These are phyloP conservation scores for Oryzias woworae DNA, from an alignment of 2,113 vertebrate genomes.

Conservation along the genomic window DNA sequence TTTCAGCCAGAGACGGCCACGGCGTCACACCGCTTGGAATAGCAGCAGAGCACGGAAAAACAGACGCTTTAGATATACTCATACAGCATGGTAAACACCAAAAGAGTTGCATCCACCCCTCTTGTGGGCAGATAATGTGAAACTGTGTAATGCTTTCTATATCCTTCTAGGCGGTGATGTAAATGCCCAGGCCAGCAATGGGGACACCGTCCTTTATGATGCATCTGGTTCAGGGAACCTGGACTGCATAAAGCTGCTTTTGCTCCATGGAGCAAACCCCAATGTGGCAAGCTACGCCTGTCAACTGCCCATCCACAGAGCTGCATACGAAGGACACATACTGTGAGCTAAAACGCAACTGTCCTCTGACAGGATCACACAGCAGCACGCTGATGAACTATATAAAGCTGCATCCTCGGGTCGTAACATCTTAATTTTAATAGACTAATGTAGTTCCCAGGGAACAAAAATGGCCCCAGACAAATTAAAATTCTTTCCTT, in stretches of 20 bases:
- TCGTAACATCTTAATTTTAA: constrained; percentile 15
- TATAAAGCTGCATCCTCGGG: not conserved
- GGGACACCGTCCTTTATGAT: constrained; percentile 82
- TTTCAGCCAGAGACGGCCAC: constrained; percentile 74
- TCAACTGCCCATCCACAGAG: constrained; percentile 85
- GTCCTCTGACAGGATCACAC: not conserved
- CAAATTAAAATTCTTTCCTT: constrained; percentile 33
- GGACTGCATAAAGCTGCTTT: constrained; percentile 82
- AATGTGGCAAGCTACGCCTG: constrained; percentile 81
- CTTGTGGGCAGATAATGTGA: not conserved
- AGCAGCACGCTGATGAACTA: not conserved
- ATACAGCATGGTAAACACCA: constrained; percentile 79
- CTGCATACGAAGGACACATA: constrained; percentile 85
- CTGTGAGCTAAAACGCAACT: constrained; percentile 74
- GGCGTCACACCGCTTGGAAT: constrained; percentile 84
- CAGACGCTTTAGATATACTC: constrained; percentile 82
- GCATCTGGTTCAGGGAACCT: constrained; percentile 84
- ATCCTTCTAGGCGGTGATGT: constrained; percentile 81
- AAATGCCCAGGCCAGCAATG: constrained; percentile 79
- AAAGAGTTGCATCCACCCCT: not conserved
- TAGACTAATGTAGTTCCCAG: not conserved
- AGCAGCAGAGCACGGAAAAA: constrained; percentile 81
- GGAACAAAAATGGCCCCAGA: constrained; percentile 3
- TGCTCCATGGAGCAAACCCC: constrained; percentile 83
- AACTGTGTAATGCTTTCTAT: not conserved